These are phyloP conservation scores for Atherinosoma microstoma DNA, from an alignment of 2,797 vertebrate species.

Conservation along the genomic window DNA sequence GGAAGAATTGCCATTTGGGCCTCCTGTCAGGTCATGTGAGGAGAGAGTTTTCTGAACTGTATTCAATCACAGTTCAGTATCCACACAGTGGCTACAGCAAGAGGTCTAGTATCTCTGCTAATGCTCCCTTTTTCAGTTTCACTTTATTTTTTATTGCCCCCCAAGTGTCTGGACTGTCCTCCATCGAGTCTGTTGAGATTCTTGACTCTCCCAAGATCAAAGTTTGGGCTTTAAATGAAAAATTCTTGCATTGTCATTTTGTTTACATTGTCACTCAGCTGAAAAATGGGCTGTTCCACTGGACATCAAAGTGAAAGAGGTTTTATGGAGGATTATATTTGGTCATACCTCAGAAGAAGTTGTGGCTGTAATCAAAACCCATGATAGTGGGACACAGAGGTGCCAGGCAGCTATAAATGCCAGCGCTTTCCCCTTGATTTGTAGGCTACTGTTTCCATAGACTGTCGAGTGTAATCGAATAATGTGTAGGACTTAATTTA, in stretches of 20 bases:
- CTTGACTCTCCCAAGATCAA: slow-evolving; percentile 19
- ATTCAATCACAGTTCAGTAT: slow-evolving; percentile 20
- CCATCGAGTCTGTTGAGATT: slow-evolving; percentile 19
- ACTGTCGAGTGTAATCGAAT: slow-evolving; percentile 20
- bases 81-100: background rate
- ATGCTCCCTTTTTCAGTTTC: slow-evolving; percentile 3
- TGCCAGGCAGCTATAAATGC: slow-evolving; percentile 59
- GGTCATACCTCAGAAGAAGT: slow-evolving; percentile 48
- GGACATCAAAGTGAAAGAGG: slow-evolving; percentile 58
- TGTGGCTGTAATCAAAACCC: slow-evolving; percentile 70
- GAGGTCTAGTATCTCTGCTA: background rate
- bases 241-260: slow-evolving; percentile 46
- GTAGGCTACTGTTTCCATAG: slow-evolving; percentile 16
- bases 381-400: slow-evolving; percentile 30
- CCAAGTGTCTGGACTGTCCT: background rate
- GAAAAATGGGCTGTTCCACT: slow-evolving; percentile 45
- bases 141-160: background rate
- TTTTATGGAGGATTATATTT: slow-evolving; percentile 62
- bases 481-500: slow-evolving; percentile 47
- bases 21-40: slow-evolving; percentile 69
- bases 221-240: slow-evolving; percentile 18
- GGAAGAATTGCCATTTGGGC: slow-evolving; percentile 22
- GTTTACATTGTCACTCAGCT: slow-evolving; percentile 44
- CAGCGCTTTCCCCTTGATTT: slow-evolving; percentile 48
- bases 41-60: slow-evolving; percentile 36